Base-by-base conservation (phyloP, 2,797 vertebrate species). In the Austrolebias charrua region DNA sequence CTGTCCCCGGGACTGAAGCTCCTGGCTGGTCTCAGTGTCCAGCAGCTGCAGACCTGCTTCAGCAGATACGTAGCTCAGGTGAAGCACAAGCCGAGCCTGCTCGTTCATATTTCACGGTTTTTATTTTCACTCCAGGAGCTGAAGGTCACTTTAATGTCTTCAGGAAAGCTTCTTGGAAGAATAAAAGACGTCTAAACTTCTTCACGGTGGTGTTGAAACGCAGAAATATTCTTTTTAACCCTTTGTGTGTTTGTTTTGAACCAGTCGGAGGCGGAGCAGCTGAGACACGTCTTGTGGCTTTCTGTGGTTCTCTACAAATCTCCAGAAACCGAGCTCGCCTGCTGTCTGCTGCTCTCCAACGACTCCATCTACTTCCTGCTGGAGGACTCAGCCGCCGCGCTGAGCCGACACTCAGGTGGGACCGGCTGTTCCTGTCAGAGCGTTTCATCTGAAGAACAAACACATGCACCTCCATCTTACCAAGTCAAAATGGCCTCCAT, bases 221-320 rank as follows among this genome's bases (percentile, higher is more conserved):
- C 12, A 15, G 20, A 11, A 50, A 49, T 46, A 46, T 8, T 7
- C 4, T 13, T 13, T 31, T 8, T 57, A 46, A 46, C 6, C 4
- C 43, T 44, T n/a, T 18, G 16, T 45, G 11, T 0, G 16, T 20
- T 19, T 28, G 6, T 44, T 13, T 12, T n/a, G 4, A 5, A 4
- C 58, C 66, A 97, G 97, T 93, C 94, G 44, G 94, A 96, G 66
- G 90, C 90, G 0, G 97, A 98, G 85, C 96, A 99, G 79, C 74
- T 98, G 69, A 93, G 90, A 52, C 95, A 97, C 81, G 92, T 98
- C 16, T 72, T 95, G 84, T 99, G 97, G 97, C 93, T 95, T 3
- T 96, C 97, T 1, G 95, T 96, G 81, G 88, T 96, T n/a, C 95
- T 98, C 79, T 99, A 98, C 82, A 95, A 92, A 81, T 92, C 89